Conservation (phyloP, 2,797 vertebrate species). For the Peromyscus eremicus region DNA sequence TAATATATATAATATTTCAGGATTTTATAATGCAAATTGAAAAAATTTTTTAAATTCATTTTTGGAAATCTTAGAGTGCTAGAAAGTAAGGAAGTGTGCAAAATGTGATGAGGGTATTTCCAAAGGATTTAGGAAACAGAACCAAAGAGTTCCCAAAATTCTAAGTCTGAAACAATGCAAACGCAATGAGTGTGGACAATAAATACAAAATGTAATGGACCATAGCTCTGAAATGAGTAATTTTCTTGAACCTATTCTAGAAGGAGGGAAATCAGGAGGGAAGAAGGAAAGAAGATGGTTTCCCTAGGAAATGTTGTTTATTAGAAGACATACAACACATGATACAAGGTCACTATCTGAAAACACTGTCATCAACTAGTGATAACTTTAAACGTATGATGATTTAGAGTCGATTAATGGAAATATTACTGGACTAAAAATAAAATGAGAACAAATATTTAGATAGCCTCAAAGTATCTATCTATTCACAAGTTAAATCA, state of each 20-base stretch:
- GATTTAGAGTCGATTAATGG: not conserved
- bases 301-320: not conserved
- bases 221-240: not conserved
- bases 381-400: not conserved
- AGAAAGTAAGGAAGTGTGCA: not conserved
- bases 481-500: not conserved
- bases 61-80: not conserved
- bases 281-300: not conserved
- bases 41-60: not conserved
- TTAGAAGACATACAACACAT: slow-evolving; percentile 1
- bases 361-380: not conserved
- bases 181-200: not conserved
- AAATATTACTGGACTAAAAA: not conserved
- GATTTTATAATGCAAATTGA: not conserved
- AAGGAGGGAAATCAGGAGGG: accelerated
- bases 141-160: not conserved
- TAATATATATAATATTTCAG: not conserved
- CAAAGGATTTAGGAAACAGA: not conserved
- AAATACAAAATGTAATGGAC: not conserved
- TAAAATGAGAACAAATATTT: slow-evolving; percentile 21
- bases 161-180: not conserved
- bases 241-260: not conserved
- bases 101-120: not conserved
- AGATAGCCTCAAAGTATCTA: not conserved
- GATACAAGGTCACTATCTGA: slow-evolving; percentile 18